Evolutionary conservation across 92 coral and sea anemone species (phyloP), one percentile per base, ranked within the genome.

Genomic region (Muricea muricata): DNA sequence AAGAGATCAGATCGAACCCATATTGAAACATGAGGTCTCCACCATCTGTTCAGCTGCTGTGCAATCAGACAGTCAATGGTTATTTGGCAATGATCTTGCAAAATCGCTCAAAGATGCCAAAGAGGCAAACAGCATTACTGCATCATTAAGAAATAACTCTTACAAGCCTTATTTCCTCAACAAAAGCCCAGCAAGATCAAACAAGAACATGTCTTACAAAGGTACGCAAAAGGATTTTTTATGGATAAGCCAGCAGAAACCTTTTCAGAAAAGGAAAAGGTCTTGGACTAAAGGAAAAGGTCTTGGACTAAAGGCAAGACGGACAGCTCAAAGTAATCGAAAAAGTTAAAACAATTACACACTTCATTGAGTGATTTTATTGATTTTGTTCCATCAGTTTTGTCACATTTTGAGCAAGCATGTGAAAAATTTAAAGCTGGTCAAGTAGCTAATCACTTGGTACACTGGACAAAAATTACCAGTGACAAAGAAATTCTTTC

Each of bases 1-100:
- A 39, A 34, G 18, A 32, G 61, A 81, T 8, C 86, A 81, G 68
- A 68, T 81, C 11, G 71, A 35, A 58, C 87, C 87, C 29, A 29
- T 68, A 20, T n/a, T 83, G 7, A 83, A 69, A 30, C 7, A 39
- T 23, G 68, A 83, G 61, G 41, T 40, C 66, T 31, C 45, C 3
- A 47, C 69, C 0, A 83, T 83, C 7, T 83, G 87, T 46, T 12
- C 65, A 1, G 15, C 1, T 1, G 67, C 52, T 0, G 81, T 41
- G 4, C 26, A 29, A 15, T 82, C 37, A n/a, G 73, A 34, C 14
- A 81, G 90, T 39, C 30, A 81, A 26, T 56, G 25, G n/a, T 52
- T 85, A 15, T 78, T 78, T 78, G 89, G 89, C 0, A 50, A 78
- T 78, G 89, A 74, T 30, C 24, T 84, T 24, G 52, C 88, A 32